phyloP scores from a whole-genome alignment of 2,113 vertebrate species.

The Lasiurus cinereus region DNA sequence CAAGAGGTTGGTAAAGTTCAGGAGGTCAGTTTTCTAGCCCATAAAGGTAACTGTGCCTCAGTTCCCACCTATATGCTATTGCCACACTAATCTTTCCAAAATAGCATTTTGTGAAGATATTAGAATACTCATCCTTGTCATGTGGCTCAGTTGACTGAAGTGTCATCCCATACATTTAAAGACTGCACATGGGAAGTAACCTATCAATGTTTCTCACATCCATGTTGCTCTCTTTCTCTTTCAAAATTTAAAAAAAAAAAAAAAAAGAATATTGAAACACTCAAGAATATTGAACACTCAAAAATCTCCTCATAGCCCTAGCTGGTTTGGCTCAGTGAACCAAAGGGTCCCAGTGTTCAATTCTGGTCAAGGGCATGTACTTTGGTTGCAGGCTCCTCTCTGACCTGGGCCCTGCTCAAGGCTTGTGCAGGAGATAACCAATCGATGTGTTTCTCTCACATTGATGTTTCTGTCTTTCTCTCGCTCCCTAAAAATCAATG shows the following conservation, averaged over 20 bases:
- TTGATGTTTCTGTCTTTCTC: too few species aligned
- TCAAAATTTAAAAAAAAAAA: too few species aligned
- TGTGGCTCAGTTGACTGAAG: neutral
- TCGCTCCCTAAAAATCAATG: too few species aligned
- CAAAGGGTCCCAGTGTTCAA: too few species aligned
- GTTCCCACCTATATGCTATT: neutral
- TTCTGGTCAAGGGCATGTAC: too few species aligned
- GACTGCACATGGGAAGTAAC: neutral
- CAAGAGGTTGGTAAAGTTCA: neutral
- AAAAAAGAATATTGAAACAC: neutral
- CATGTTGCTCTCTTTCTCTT: neutral
- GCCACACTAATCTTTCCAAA: neutral
- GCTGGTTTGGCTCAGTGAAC: too few species aligned
- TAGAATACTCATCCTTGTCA: neutral
- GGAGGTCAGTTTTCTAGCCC: neutral
- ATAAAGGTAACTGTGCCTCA: neutral
- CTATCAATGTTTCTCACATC: neutral
- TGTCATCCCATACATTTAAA: neutral
- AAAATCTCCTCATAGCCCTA: neutral
- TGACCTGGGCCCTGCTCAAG: too few species aligned
- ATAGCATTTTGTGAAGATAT: constrained; percentile 17
- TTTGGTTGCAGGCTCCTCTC: too few species aligned
- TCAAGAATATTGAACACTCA: neutral
- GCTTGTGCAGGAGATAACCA: too few species aligned
- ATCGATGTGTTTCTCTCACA: too few species aligned